Conservation (phyloP, 2,888 invertebrate genomes). For the Argyresthia albistria region DNA sequence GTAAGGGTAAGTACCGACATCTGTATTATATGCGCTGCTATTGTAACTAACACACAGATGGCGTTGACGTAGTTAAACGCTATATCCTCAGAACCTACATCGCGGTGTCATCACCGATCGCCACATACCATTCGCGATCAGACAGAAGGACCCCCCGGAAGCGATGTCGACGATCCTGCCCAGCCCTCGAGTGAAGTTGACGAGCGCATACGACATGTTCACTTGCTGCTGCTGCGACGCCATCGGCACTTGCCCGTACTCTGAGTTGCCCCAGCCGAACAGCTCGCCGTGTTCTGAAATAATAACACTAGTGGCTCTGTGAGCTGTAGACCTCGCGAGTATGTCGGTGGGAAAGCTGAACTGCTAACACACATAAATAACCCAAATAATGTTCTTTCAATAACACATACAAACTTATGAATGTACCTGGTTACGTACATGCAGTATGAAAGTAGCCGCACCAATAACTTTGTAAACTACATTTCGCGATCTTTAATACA, state of each 20-base stretch:
- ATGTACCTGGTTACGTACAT: too few relatives aligned
- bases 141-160: conserved; percentile 89
- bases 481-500: too few relatives aligned
- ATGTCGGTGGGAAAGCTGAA: too few relatives aligned
- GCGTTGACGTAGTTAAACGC: neutral
- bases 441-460: too few relatives aligned
- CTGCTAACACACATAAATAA: too few relatives aligned
- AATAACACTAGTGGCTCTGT: too few relatives aligned
- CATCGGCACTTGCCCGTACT: conserved; percentile 87
- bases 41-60: neutral
- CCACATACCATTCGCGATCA: conserved; percentile 83
- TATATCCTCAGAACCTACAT: neutral
- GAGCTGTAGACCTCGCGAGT: too few relatives aligned
- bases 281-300: conserved; percentile 86
- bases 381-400: too few relatives aligned
- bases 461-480: too few relatives aligned
- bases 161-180: conserved; percentile 88
- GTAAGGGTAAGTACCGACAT: too few relatives aligned
- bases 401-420: too few relatives aligned
- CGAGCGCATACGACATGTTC: conserved; percentile 77
- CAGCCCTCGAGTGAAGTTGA: conserved; percentile 71
- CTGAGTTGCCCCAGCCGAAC: conserved; percentile 98
- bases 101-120: neutral
- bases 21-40: neutral
- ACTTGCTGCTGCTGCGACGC: conserved; percentile 76